Evolutionary conservation across 2,797 vertebrate species (phyloP), one percentile per base, ranked within the genome.

Genomic region (Anguilla pacifica): DNA sequence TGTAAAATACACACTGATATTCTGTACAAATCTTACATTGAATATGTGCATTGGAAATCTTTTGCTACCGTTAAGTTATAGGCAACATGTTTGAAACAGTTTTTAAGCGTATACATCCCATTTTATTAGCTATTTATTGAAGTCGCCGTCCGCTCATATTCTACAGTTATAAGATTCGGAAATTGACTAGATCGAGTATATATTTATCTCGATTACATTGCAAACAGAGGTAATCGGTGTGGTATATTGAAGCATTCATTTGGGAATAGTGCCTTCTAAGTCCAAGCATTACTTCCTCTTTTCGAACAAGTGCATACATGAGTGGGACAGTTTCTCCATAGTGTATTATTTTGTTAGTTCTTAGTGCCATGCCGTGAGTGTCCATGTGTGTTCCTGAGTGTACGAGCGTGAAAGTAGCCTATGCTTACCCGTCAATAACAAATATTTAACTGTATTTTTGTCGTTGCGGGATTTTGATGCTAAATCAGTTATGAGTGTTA

Each of bases 291-390:
- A 77, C 55, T 85, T n/a, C 82, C 17, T 81, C 53, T 17, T 61
- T 87, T 6, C 74, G 81, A 64, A 51, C 86, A 87, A 87, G 74
- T 55, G 74, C 86, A 87, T 82, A 55, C n/a, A 22, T 57, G 61
- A 61, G 35, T n/a, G 46, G 7, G 43, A 7, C 1, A 49, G 19
- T 51, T 82, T 82, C 6, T 82, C 79, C 43, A 10, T n/a, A 51
- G 39, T 49, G 39, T n/a, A 82, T 6, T 25, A 11, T 82, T 82
- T 51, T 82, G 43, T 51, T 49, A 82, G 22, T 82, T 82, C 6
- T 39, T 43, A 82, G 43, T n/a, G 22, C 43, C 11, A 51, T 82
- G 43, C 79, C 46, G 46, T 51, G 43, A 46, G 79, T 51, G 79
- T 51, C 10, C 43, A 11, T 17, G 17, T 15, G 19, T 19, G 74